Base-by-base conservation (phyloP, 2,888 invertebrate species). In the Athalia cordata region DNA sequence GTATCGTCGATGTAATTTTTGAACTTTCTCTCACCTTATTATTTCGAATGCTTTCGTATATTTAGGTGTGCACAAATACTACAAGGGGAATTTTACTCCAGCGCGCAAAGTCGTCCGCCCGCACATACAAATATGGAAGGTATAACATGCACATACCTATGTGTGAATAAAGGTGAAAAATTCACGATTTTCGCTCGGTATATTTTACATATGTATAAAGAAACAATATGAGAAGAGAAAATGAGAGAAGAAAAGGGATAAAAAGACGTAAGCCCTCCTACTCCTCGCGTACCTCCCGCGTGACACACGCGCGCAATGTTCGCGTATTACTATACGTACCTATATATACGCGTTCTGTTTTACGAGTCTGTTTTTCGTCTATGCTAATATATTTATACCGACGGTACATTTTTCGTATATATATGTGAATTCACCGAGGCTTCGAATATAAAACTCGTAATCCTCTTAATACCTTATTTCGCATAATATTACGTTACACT, bases 301-400 rank as follows among this genome's bases (percentile, higher is more conserved):
- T 9, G 55, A 11, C n/a, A 55, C n/a, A 55, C 55, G 9, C 55
- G 9, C 29, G 29, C 29, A 29, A 29, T 29, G 29, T 29, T 29
- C 29, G 29, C 55, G 55, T 55, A 55, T 9, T 9, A 29, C n/a
- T 13, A n/a, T 8, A 13, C 62, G 13, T 13, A n/a, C 29, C 0
- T 29, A 29, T 29, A 29, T 29, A 29, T 29, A 2, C 49, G 29
- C 75, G 75, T 49, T 50, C 62, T 75, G 55, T 83, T 86, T 86
- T 86, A 86, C 84, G 86, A 86, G 82, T 85, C 82, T 86, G 86
- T 86, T 86, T 86, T 86, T 86, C 86, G 83, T 82, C 83, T 85
- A 86, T 86, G 86, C 86, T 86, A 86, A 86, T 86, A 81, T 79
- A 85, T 84, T 81, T 43, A 55, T n/a, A 11, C 29, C 13, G 0